phyloP scores from a whole-genome alignment of 2,797 vertebrate genomes.

The Sebastes vulpes region DNA sequence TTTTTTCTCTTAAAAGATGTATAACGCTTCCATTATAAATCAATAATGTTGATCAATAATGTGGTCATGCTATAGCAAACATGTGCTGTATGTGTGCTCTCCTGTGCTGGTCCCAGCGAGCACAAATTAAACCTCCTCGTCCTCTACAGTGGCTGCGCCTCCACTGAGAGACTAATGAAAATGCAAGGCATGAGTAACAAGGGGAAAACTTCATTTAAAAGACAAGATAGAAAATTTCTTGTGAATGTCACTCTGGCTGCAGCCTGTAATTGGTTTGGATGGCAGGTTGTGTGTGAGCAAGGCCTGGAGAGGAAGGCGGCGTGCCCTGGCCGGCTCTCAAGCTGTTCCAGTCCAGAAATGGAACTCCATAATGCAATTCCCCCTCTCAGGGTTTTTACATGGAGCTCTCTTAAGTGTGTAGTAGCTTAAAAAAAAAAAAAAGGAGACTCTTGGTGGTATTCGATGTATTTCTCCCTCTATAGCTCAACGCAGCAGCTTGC shows the following conservation, averaged over 20 bases:
- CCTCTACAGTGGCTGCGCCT: conserved; percentile 59
- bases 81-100: conserved; percentile 12
- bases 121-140: conserved; percentile 73
- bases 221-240: conserved; percentile 77
- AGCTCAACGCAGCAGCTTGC: conserved; percentile 4
- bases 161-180: conserved; percentile 76
- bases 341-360: conserved; percentile 46
- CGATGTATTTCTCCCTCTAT: conserved; percentile 1
- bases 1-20: background rate
- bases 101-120: conserved; percentile 64
- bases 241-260: conserved; percentile 69
- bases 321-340: conserved; percentile 32
- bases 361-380: conserved; percentile 55
- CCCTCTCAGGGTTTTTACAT: conserved; percentile 24
- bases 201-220: conserved; percentile 83
- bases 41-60: background rate
- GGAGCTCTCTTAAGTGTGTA: conserved; percentile 14
- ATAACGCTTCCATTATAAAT: background rate
- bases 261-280: conserved; percentile 78
- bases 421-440: background rate
- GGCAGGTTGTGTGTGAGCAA: conserved; percentile 54
- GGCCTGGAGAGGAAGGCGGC: conserved; percentile 35
- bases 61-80: background rate
- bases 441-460: conserved; percentile 4
- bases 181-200: conserved; percentile 76